Evolutionary conservation across 2,888 invertebrate species (phyloP), one percentile per base, ranked within the genome.

Genomic region (Scaptomyza polygonia): DNA sequence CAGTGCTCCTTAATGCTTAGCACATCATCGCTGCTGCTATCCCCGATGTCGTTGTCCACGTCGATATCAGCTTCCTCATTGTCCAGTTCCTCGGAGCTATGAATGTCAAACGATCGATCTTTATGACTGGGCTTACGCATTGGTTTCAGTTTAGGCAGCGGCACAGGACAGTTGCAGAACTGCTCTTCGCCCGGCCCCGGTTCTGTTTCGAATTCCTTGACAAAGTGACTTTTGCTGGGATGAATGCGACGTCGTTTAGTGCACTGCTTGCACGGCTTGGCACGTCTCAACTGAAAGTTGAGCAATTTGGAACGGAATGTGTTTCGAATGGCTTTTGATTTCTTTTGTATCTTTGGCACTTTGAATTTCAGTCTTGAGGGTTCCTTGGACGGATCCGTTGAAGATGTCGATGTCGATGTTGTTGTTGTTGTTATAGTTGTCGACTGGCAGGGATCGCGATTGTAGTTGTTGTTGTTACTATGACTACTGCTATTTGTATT

Each of bases 241-340:
- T 91, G 90, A 34, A 91, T 89, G 71, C 91, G 90, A 1, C 89
- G 78, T 0, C 89, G 81, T 40, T 92, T 92, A n/a, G 89, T 87
- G 71, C 92, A 92, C 40, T 81, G 86, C 42, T 90, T 90, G 58
- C 92, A 92, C 2, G 89, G 82, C 67, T 89, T 89, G 39, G 76
- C 56, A 1, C 89, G 89, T 18, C 85, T 84, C 53, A 90, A 65
- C 69, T 91, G 91, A 45, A 91, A 91, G 59, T 79, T 89, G 40
- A 92, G 86, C 42, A 91, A 57, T 61, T 91, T 91, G 61, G 88
- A 80, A 52, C 91, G 91, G 81, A 92, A 91, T 73, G 91, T 91
- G 44, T 91, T 90, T 30, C 90, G 87, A 45, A 91, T 88, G 61
- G 89, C 88, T 88, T 90, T 91, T 16, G 89, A 89, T 79, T 91